Conservation (phyloP, 2,888 invertebrate genomes). For the Callimorpha dominula region DNA sequence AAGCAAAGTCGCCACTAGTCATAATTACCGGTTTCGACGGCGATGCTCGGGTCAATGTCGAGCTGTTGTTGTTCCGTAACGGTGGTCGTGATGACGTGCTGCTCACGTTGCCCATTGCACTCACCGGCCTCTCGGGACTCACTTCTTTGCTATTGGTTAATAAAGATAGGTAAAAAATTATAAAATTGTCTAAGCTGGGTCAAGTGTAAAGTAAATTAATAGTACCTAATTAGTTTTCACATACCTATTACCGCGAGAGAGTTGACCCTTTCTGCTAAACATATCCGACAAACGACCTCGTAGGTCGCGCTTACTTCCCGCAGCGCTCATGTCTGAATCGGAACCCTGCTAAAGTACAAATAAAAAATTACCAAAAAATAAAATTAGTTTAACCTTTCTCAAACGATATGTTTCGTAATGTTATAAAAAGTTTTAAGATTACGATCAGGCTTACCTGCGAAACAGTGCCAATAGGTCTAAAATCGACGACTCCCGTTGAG, state of each 20-base stretch:
- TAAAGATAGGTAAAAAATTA: neutral
- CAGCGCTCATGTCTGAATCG: constrained; percentile 90
- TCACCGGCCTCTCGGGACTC: constrained; percentile 76
- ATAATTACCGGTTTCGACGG: constrained; percentile 66
- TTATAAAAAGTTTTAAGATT: neutral
- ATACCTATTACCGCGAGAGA: constrained; percentile 90
- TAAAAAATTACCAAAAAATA: neutral
- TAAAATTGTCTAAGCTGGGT: no score
- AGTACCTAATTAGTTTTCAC: neutral
- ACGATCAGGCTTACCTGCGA: constrained; percentile 71
- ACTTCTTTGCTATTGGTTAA: constrained; percentile 75
- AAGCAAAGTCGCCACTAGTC: neutral
- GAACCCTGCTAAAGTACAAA: constrained; percentile 84
- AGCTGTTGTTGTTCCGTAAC: constrained; percentile 87
- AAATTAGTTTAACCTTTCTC: no score
- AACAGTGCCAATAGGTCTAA: constrained; percentile 84
- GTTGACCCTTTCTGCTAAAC: constrained; percentile 90
- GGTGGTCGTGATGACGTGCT: constrained; percentile 76
- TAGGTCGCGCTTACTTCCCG: constrained; percentile 92
- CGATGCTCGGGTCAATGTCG: constrained; percentile 71
- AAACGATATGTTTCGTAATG: no score
- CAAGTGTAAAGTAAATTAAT: no score
- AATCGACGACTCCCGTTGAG: constrained; percentile 75
- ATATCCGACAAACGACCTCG: constrained; percentile 94
- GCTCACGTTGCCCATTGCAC: constrained; percentile 61